These are phyloP conservation scores for Nesidiocoris tenuis DNA, from an alignment of 2,888 invertebrate species.

Conservation along the genomic window DNA sequence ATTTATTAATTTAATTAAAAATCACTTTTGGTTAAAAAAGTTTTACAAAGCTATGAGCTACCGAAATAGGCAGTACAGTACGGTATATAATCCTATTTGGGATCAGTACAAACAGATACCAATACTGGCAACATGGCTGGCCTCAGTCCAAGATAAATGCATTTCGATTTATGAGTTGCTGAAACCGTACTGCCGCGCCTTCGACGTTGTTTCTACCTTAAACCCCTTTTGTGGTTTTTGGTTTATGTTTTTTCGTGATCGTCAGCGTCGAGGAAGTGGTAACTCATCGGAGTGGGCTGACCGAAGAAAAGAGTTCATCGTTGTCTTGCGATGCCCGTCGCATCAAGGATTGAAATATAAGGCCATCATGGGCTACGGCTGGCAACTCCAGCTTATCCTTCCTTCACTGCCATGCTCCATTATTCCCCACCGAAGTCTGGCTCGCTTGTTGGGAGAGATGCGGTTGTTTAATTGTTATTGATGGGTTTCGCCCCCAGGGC, in stretches of 20 bases:
- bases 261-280: slow-evolving; percentile 14
- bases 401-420: neutral
- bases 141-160: too few relatives aligned
- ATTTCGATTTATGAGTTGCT: too few relatives aligned
- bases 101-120: too few relatives aligned
- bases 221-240: neutral
- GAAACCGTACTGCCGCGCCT: too few relatives aligned
- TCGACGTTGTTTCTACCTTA: too few relatives aligned
- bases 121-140: too few relatives aligned
- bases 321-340: neutral
- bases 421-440: neutral
- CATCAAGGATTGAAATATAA: slow-evolving; percentile 27
- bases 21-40: too few relatives aligned
- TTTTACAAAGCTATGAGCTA: too few relatives aligned
- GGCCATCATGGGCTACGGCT: slow-evolving; percentile 24
- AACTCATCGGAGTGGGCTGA: slow-evolving; percentile 8
- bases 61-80: too few relatives aligned
- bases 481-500: slow-evolving; percentile 37
- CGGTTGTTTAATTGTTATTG: slow-evolving; percentile 41
- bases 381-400: slow-evolving; percentile 6
- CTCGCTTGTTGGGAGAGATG: slow-evolving; percentile 9
- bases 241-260: neutral
- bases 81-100: too few relatives aligned
- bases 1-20: too few relatives aligned
- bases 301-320: slow-evolving; percentile 6